Evolutionary conservation across 1,140 invertebrate genomes (phyloP).

Genomic region (Sycophaga agraensis): DNA sequence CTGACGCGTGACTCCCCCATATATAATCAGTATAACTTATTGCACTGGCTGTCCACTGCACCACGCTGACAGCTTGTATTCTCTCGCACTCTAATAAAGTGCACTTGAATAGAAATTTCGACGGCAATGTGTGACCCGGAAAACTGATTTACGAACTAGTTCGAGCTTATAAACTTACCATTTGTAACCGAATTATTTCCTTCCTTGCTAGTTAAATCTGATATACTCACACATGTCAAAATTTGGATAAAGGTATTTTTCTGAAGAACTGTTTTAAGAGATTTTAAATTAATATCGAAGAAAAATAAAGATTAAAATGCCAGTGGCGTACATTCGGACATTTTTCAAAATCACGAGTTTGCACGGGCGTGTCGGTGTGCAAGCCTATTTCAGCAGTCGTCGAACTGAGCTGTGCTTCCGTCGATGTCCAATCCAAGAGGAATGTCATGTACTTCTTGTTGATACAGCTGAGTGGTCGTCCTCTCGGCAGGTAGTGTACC

Average conservation of each 20-base stretch:
- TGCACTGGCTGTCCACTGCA: constrained; percentile 39
- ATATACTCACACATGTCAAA: no score
- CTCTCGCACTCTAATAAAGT: constrained; percentile 14
- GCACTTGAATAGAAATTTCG: constrained; percentile 12
- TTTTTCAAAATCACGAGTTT: neutral
- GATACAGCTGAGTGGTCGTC: constrained; percentile 59
- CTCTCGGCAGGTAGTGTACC: constrained; percentile 50
- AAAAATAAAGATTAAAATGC: no score
- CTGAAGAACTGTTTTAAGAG: no score
- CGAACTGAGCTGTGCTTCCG: no score
- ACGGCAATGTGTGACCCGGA: neutral
- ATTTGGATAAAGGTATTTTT: no score
- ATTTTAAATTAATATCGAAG: no score
- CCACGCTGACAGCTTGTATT: constrained; percentile 47
- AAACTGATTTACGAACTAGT: constrained; percentile 7
- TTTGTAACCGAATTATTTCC: no score
- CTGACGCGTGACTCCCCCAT: constrained; percentile 56
- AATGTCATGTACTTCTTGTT: constrained; percentile 58
- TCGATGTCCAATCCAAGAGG: no score
- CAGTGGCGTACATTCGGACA: neutral
- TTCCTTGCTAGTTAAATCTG: no score
- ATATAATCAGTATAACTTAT: constrained; percentile 51
- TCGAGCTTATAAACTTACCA: no score
- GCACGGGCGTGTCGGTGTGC: no score
- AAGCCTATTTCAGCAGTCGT: no score